Base-by-base conservation (phyloP, 1,140 invertebrate genomes). In the Atta cephalotes region DNA sequence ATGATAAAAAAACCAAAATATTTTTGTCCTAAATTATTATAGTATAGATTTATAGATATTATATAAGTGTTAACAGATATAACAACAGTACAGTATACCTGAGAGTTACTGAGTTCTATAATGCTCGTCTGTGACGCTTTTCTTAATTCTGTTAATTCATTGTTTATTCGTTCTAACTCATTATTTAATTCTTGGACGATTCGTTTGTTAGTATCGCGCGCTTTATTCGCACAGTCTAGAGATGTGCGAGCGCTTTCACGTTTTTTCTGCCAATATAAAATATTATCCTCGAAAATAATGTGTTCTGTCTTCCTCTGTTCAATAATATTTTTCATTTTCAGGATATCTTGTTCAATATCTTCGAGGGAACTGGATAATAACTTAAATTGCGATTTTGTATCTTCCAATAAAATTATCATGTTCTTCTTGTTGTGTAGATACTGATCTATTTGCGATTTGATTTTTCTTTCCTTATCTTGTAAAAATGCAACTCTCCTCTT, bases 201-300 rank as follows among this genome's bases (percentile, higher is more conserved):
- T 63, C 97, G 96, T 93, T 97, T 96, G 92, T 98, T 98, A 35
- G 97, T 97, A 88, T 98, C 97, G 94, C 98, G 96, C 0, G 97
- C 97, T 93, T 98, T 98, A 66, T 96, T 96, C 0, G 98, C 98
- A 91, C 98, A 97, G 88, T 98, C 97, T 68, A 99, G 93, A 2
- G 98, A 98, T 95, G 98, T 98, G 31, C 97, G 96, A 1, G 98
- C 97, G 25, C 97, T 96, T 91, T 98, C 97, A 53, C 98, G 93
- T 95, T 99, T 99, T 94, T 99, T 98, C 91, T 98, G 97, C 93
- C 98, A 98, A 95, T 99, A 98, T 10, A 97, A 96, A 12, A 98
- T 98, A 65, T 98, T 97, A 93, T 99, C 98, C 94, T 99, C 98
- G 0, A 98, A 97, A 95, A 98, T 98, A 49, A 98, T 98, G 93